Base-by-base conservation (phyloP, 1,140 invertebrate genomes). In the Bombus picipes region DNA sequence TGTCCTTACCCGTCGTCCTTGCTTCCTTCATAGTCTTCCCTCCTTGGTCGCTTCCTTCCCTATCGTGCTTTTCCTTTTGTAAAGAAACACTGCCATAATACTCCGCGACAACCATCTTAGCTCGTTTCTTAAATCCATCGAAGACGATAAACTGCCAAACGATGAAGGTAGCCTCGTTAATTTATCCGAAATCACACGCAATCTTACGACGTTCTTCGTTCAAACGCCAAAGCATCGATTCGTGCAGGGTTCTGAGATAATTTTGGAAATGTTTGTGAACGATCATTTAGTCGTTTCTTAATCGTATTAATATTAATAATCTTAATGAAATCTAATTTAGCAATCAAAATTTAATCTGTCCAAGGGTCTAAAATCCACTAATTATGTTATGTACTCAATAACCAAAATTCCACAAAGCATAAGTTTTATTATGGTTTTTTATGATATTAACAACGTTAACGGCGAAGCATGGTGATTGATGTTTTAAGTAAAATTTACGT, bases 1-100 rank as follows among this genome's bases (percentile, higher is more conserved):
- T 93, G 92, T 94, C 93, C 92, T 93, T 89, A 91, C 85, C 84
- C 87, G 86, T 53, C 47, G n/a, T 90, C 87, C 91, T 88, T 81
- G 83, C 82, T 66, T 66, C 62, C 85, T 65, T 77, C 73, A 15
- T 81, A 76, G 83, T 86, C 76, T 81, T 70, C 78, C 81, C 85
- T 84, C 25, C 57, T 62, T 37, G 39, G 13, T 22, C 65, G 74
- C 47, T 47, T 73, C 71, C 73, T 47, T 62, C 66, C 53, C 59
- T 41, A 59, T 66, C 79, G 4, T 25, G 28, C 76, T 85, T 59
- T 79, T 43, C 37, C 37, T 65, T 71, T 39, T 25, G n/a, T 32
- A 25, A 41, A 57, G 34, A 28, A 76, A 74, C 74, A 34, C 37
- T 41, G 57, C 71, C 59, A 82, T 87, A 87, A 90, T 90, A 88